Evolutionary conservation across 2,113 vertebrate genomes (phyloP).

Genomic region (Falco punctatus): DNA sequence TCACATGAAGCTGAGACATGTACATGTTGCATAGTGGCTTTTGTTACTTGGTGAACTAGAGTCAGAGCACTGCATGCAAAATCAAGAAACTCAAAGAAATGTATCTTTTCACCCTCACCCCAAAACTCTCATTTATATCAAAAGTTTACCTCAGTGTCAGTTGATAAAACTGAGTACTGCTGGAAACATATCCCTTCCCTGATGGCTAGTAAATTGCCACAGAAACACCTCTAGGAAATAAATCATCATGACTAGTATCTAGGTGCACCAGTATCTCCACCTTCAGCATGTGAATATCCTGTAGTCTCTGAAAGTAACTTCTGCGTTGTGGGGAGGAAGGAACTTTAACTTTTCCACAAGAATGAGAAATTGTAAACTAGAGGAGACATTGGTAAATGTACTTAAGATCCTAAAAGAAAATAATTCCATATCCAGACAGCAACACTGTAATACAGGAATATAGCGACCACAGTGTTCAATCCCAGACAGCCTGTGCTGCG

Average conservation of each 20-base stretch:
- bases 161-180: neutral
- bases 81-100: neutral
- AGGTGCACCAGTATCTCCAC: neutral
- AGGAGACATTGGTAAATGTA: neutral
- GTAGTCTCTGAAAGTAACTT: neutral
- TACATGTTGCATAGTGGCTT: neutral
- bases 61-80: neutral
- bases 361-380: neutral
- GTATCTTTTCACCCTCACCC: neutral
- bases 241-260: neutral
- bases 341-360: neutral
- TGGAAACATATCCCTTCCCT: neutral
- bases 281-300: neutral
- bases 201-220: neutral
- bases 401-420: neutral
- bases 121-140: neutral
- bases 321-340: neutral
- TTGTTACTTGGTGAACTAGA: neutral
- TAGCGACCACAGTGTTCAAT: neutral
- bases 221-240: neutral
- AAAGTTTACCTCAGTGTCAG: neutral
- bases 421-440: neutral
- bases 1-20: neutral
- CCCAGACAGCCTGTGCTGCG: neutral
- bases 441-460: neutral